These are phyloP conservation scores for Gobio occitaniae DNA, from an alignment of 2,797 vertebrate genomes.

Conservation along the genomic window DNA sequence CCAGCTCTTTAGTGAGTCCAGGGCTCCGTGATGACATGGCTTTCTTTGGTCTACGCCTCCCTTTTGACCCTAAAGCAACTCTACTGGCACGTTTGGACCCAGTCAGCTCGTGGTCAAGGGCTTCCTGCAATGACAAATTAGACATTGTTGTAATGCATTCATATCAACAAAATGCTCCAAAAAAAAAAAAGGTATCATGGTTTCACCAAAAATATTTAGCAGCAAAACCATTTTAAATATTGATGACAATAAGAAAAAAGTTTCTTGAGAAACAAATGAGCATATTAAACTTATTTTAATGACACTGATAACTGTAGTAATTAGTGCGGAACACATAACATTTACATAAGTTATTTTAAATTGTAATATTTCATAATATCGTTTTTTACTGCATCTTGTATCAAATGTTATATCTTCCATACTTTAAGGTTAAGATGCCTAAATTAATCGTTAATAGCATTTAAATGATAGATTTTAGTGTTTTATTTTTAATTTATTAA, in stretches of 20 bases:
- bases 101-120: slow-evolving; percentile 74
- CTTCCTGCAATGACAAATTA: slow-evolving; percentile 76
- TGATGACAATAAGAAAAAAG: too few species aligned
- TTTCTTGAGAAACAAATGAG: not conserved
- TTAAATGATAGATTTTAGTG: rapidly evolving
- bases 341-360: not conserved
- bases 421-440: not conserved
- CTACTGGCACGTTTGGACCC: slow-evolving; percentile 10
- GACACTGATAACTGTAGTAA: not conserved
- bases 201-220: not conserved
- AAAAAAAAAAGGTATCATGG: not conserved
- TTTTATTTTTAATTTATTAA: not conserved
- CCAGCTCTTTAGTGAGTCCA: slow-evolving; percentile 85
- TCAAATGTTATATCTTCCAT: not conserved
- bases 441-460: not conserved
- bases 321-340: not conserved
- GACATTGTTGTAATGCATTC: not conserved
- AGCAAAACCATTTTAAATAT: too few species aligned
- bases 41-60: slow-evolving; percentile 38
- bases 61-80: slow-evolving; percentile 26
- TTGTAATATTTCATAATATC: not conserved
- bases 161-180: not conserved
- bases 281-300: not conserved
- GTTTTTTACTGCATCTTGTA: not conserved
- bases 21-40: slow-evolving; percentile 8